Percentiles rank a stretch among this genome's conserved stretches.
phyloP scores from a whole-genome alignment of 2,113 vertebrate species.

The Vidua macroura region DNA sequence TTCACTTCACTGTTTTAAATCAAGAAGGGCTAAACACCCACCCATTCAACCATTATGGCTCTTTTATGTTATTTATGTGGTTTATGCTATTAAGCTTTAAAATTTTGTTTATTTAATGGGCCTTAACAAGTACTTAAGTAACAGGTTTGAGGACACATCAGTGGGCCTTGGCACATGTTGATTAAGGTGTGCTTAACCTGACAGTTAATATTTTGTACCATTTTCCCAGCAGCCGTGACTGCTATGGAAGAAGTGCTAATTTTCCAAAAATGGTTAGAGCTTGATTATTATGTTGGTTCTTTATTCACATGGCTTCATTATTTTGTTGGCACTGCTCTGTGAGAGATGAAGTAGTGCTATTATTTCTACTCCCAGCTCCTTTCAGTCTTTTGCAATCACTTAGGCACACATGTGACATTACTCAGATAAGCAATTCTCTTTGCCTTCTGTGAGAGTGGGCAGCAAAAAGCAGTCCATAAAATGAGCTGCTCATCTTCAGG shows the following conservation, averaged over 20 bases:
- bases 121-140: constrained; percentile 61
- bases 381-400: constrained; percentile 44
- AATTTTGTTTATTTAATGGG: constrained; percentile 74
- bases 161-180: constrained; percentile 32
- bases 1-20: constrained; percentile 71
- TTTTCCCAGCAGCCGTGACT: constrained; percentile 44
- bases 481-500: neutral
- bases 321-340: constrained; percentile 28
- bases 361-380: constrained; percentile 49
- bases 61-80: constrained; percentile 56
- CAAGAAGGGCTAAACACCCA: constrained; percentile 69
- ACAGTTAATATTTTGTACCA: constrained; percentile 48
- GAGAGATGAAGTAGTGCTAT: constrained; percentile 43
- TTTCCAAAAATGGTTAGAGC: constrained; percentile 40
- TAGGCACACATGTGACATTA: neutral
- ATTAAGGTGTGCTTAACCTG: constrained; percentile 63
- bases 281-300: constrained; percentile 35
- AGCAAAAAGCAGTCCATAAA: neutral
- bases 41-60: constrained; percentile 59
- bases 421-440: constrained; percentile 8
- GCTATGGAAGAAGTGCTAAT: constrained; percentile 44
- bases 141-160: constrained; percentile 46
- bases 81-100: constrained; percentile 58
- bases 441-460: neutral
- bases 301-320: constrained; percentile 50